Base-by-base conservation (phyloP, 2,888 invertebrate species). In the Perizoma flavofasciatum region DNA sequence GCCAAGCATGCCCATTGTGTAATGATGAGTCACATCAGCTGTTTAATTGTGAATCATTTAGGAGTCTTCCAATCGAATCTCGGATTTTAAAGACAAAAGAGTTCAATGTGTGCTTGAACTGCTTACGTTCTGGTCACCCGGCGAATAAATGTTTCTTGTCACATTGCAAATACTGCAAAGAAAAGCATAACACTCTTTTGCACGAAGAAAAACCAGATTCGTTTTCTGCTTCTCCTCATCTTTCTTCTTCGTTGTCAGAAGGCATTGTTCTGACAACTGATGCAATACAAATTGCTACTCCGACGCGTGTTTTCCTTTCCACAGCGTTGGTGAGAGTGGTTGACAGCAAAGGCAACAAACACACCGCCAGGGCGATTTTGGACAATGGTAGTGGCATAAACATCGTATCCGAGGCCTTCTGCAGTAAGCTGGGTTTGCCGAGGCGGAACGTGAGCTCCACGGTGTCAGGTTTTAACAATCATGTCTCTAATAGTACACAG, bases 91-190 rank as follows among this genome's bases (percentile, higher is more conserved):
- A 37, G 61, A 62, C 22, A 47, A 45, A 5, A 67, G 62, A 32
- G 56, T 51, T 40, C 5, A 37, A 37, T 6, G 37, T 35, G 6
- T 35, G 35, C 35, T 35, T 5, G 5, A 35, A 37, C 37, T 68
- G 70, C 5, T 37, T 62, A 45, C 50, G 51, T 11, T 22, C 43
- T 7, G 53, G 58, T 10, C 58, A 62, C 41, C 5, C 9, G 33
- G 49, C 44, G 1, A 65, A 49, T 6, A 46, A 48, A 6, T 70
- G 69, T 10, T 60, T 37, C 11, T 49, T 70, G 0, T 47, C 64
- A 0, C 65, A 49, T 40, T 72, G 70, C 47, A 66, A 55, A 39
- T 70, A 69, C 54, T 72, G 70, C 35, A 59, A 67, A 55, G 22
- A 8, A 7, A 66, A 55, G 39, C 68, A 69, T 40, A 68, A 62